Conservation (phyloP, 1,140 invertebrate genomes). For the Lethrus apterus region DNA sequence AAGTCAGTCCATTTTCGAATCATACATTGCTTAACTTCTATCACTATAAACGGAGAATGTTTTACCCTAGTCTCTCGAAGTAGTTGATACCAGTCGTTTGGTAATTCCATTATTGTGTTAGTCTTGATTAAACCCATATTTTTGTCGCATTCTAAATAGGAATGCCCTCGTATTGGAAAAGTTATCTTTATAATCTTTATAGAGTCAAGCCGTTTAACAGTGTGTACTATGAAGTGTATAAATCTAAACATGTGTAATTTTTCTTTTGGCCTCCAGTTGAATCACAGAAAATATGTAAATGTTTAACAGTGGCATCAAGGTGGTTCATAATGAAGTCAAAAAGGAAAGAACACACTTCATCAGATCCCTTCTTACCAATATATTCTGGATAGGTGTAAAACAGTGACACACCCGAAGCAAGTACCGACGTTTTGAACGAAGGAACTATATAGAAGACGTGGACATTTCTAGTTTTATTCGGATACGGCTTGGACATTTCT, state of each 20-base stretch:
- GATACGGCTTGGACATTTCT: no score
- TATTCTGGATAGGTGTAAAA: no score
- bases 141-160: conserved; percentile 31
- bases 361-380: no score
- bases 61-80: conserved; percentile 20
- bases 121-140: conserved; percentile 27
- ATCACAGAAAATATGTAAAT: conserved; percentile 14
- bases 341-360: no score
- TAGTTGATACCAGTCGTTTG: conserved; percentile 23
- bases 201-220: conserved; percentile 13
- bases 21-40: conserved; percentile 5
- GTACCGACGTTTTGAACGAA: no score
- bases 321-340: conserved; percentile 6
- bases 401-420: no score
- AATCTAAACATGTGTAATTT: conserved; percentile 11
- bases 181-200: conserved; percentile 19
- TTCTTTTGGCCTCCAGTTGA: conserved; percentile 12
- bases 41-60: conserved; percentile 19
- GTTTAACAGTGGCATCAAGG: neutral
- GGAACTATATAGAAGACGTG: no score
- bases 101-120: conserved; percentile 24
- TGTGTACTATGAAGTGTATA: conserved; percentile 13
- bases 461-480: no score
- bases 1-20: neutral
- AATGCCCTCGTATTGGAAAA: conserved; percentile 24